Evolutionary conservation across 1,140 invertebrate genomes (phyloP), one percentile per base, ranked within the genome.

Genomic region (Drosophila lacteicornis): DNA sequence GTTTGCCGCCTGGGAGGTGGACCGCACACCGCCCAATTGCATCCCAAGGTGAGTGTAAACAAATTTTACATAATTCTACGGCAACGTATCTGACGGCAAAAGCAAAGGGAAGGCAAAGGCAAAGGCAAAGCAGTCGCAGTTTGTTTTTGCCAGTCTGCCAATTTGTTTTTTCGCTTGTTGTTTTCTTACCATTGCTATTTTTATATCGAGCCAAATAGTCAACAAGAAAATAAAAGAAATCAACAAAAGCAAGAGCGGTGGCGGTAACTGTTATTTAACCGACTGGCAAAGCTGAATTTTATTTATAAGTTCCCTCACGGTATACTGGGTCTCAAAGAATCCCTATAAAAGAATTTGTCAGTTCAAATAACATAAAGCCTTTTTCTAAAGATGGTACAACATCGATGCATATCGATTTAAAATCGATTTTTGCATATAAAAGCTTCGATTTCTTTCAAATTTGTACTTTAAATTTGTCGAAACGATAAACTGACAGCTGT

Each of bases 1-100:
- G 77, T 99, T 99, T 94, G 98, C 98, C 69, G 98, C 98, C 80
- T 99, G 98, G 98, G 98, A 99, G 95, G 97, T 99, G 66, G 98
- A 99, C 94, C 96, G 98, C 92, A 98, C 98, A 67, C 97, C 98
- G 51, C 96, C 98, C 69, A 99, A 98, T 94, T 99, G 98, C 93
- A 98, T 99, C 93, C 98, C 98, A 93, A 98, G 98, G 98, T 98
- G 95, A 94, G 84, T 88, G 59, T 67, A 57, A 50, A 77, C 60
- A 67, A 76, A 55, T 58, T 58, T 75, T 49, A 76, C 33, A 59
- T 59, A 74, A 47, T 49, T 30, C 25, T 33, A n/a, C 38, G 22
- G 5, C 25, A 33, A 11, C 27, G 50, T 5, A 15, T 27, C 27
- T 11, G 49, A 51, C n/a, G 27, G 49, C 17, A 38, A 53, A 55